phyloP scores from a whole-genome alignment of 2,888 invertebrate genomes.

The Pterobdella sp. region DNA sequence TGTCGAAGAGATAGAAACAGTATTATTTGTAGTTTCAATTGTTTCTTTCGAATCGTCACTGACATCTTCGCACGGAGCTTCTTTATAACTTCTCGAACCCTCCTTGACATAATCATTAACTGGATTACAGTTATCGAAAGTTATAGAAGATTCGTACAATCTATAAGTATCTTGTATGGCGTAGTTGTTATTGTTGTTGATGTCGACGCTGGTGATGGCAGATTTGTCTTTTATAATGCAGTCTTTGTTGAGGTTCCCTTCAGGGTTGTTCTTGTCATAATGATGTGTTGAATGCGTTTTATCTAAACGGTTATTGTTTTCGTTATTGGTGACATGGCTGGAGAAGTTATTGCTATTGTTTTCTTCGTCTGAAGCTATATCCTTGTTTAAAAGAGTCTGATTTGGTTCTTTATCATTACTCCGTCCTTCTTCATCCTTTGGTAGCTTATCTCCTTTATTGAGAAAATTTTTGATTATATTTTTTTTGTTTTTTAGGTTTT shows the following conservation, averaged over 20 bases:
- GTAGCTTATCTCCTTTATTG: not conserved
- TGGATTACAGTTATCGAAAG: too few relatives aligned
- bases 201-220: not conserved
- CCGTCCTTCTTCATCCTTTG: not conserved
- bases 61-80: too few relatives aligned
- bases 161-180: too few relatives aligned
- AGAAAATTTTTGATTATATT: not conserved
- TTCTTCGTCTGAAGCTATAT: not conserved
- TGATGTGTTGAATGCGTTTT: not conserved
- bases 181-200: not conserved
- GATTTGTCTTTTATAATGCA: too few relatives aligned
- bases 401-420: not conserved
- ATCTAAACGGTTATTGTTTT: not conserved
- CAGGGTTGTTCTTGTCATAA: not conserved
- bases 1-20: too few relatives aligned
- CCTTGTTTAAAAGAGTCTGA: not conserved
- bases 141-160: too few relatives aligned
- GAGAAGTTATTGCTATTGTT: not conserved
- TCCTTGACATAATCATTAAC: too few relatives aligned
- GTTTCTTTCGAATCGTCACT: too few relatives aligned
- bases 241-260: not conserved
- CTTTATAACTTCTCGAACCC: too few relatives aligned
- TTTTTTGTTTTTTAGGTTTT: constrained; percentile 1
- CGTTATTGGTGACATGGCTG: not conserved
- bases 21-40: too few relatives aligned